Evolutionary conservation across 2,888 invertebrate species (phyloP), one percentile per base, ranked within the genome.

Genomic region (Colletes collaris): DNA sequence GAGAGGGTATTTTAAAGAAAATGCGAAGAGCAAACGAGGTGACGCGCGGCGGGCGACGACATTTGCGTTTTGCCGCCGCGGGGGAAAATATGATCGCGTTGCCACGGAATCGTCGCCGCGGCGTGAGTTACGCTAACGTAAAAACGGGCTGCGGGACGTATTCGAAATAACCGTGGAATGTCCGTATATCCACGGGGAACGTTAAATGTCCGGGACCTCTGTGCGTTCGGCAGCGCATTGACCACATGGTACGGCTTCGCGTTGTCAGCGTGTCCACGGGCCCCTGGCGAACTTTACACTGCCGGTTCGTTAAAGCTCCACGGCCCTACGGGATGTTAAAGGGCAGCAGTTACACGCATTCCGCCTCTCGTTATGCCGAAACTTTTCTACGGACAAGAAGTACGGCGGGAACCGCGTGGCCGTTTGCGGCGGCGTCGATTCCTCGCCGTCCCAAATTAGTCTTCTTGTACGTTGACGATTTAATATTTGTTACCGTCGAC

Each of bases 161-260:
- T 88, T 85, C 82, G 81, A 79, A 88, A 82, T 88, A 87, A 87
- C 81, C 64, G 56, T 74, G 84, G 82, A 82, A 84, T 76, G 84
- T 79, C 72, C 84, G 76, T 82, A 82, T 88, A 80, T 87, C 67
- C 70, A 60, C 19, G 55, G 56, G 81, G 82, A 84, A 86, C 87
- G 80, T 84, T 87, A 86, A 88, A 83, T 75, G 44, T 6, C 44
- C 44, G 44, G 44, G 44, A 8, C 44, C 44, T 8, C 44, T 8
- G 44, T 46, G 40, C 40, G 72, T 75, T 86, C 85, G 40, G 87
- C 77, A 79, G 84, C 82, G 62, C 83, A 81, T 88, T 79, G 86
- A 82, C 87, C 88, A 84, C 86, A 87, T 86, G 86, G 83, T 82
- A 82, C 79, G 69, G 46, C 68, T 76, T 85, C 79, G 77, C 84